phyloP scores from a whole-genome alignment of 2,113 vertebrate genomes.

The Grus americana region DNA sequence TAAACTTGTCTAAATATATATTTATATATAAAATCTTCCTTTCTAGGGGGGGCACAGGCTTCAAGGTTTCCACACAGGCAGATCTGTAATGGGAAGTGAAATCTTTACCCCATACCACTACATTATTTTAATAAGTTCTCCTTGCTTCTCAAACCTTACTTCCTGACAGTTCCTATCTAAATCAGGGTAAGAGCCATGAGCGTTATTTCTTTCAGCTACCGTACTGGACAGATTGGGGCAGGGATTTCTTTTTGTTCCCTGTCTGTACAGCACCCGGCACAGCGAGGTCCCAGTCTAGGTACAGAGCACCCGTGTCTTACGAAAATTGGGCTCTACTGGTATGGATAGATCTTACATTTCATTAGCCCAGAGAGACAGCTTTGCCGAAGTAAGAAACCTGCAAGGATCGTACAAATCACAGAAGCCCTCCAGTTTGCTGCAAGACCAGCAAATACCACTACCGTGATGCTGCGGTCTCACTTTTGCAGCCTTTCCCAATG shows the following conservation, averaged over 20 bases:
- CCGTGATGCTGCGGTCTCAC: fast-evolving
- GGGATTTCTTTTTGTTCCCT: background rate
- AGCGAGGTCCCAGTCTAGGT: background rate
- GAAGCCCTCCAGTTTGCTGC: background rate
- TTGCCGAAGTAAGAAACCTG: background rate
- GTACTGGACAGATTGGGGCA: background rate
- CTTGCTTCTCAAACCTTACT: background rate
- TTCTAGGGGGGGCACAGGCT: background rate
- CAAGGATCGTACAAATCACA: background rate
- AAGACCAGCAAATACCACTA: background rate
- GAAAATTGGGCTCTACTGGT: background rate
- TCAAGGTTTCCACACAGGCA: background rate
- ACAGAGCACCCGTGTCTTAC: background rate
- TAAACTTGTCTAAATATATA: background rate
- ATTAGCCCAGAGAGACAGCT: background rate
- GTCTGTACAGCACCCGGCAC: background rate
- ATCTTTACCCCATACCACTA: background rate
- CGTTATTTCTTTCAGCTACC: background rate
- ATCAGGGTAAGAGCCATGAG: background rate
- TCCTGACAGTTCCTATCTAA: background rate
- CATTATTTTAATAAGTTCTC: constrained; percentile 6
- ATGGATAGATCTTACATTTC: background rate
- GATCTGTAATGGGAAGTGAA: background rate
- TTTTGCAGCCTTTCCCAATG: background rate
- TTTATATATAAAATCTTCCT: background rate